Conservation (phyloP, 35 echinoderm and acorn worm genomes). For the Chiridota heheva region DNA sequence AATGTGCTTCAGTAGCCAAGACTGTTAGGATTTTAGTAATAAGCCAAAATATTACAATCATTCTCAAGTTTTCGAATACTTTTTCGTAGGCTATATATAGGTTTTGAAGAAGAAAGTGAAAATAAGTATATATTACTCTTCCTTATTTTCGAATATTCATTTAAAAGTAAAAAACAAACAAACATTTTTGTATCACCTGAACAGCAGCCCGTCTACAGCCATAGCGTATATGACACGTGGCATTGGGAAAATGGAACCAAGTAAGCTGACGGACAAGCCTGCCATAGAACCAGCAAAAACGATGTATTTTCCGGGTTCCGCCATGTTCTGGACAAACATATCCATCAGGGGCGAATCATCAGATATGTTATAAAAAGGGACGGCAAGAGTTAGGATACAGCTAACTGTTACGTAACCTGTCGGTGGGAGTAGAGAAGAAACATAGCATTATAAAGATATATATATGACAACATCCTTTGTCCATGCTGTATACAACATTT, state of each 20-base stretch:
- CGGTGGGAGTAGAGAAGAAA: background rate
- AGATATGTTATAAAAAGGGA: slow-evolving; percentile 75
- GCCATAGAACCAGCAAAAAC: slow-evolving; percentile 79
- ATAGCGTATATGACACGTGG: slow-evolving; percentile 96
- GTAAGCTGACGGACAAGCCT: slow-evolving; percentile 78
- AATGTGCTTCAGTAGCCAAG: too few species aligned
- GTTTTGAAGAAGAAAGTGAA: background rate
- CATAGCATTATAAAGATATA: too few species aligned
- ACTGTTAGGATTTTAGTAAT: too few species aligned
- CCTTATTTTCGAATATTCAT: background rate
- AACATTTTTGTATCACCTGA: slow-evolving; percentile 91
- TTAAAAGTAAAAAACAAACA: background rate
- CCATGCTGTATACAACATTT: too few species aligned
- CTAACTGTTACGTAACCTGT: slow-evolving; percentile 93
- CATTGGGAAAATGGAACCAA: slow-evolving; percentile 95
- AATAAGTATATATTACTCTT: background rate
- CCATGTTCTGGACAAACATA: slow-evolving; percentile 94
- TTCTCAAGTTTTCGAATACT: too few species aligned
- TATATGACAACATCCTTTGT: too few species aligned
- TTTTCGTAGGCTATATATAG: too few species aligned
- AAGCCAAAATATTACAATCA: too few species aligned
- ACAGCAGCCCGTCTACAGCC: slow-evolving; percentile 86
- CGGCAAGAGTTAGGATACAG: slow-evolving; percentile 79
- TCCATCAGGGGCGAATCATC: slow-evolving; percentile 86
- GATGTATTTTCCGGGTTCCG: slow-evolving; percentile 73